Conservation (phyloP, 2,888 invertebrate genomes). For the Cantharis rustica region DNA sequence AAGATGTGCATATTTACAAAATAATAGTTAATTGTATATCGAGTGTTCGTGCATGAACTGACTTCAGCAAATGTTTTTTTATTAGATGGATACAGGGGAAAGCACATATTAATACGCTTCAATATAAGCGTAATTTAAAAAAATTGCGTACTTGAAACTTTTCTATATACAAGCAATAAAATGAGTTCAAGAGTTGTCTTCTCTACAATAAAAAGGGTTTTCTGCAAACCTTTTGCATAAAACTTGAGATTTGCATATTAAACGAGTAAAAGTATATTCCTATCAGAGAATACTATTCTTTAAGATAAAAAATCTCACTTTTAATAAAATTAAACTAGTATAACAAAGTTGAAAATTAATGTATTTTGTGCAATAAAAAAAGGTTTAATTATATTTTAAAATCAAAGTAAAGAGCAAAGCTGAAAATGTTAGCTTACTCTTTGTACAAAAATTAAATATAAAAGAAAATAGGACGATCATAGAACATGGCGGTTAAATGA, state of each 20-base stretch:
- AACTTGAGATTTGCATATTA: background rate
- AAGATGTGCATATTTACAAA: background rate
- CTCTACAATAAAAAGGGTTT: background rate
- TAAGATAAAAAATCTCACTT: background rate
- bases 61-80: background rate
- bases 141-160: background rate
- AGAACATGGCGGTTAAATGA: too few relatives aligned
- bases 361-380: too few relatives aligned
- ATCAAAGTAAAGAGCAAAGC: too few relatives aligned
- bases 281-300: background rate
- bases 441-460: too few relatives aligned
- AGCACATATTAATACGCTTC: background rate
- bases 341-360: background rate
- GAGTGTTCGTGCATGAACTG: background rate
- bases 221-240: background rate
- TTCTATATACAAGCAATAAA: background rate
- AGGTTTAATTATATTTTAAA: too few relatives aligned
- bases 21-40: too few relatives aligned
- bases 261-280: background rate
- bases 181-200: background rate
- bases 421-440: too few relatives aligned
- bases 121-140: background rate
- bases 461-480: too few relatives aligned
- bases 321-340: too few relatives aligned
- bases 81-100: background rate